These are phyloP conservation scores for Notechis scutatus DNA, from an alignment of 2,113 vertebrate species.

Conservation along the genomic window DNA sequence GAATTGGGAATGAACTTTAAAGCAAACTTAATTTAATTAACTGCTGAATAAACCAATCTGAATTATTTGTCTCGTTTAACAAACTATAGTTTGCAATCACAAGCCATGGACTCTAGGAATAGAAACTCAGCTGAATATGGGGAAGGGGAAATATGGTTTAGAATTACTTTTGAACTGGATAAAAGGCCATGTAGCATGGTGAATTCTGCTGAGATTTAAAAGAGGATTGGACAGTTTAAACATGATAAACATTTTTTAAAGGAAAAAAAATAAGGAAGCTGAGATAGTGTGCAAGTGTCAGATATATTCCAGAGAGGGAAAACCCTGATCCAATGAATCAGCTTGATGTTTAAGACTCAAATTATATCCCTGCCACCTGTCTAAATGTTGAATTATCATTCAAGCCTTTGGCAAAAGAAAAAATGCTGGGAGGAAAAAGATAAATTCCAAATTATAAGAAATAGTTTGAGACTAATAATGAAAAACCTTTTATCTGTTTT, in stretches of 20 bases:
- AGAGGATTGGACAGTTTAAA: neutral
- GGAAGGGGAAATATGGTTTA: neutral
- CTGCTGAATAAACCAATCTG: neutral
- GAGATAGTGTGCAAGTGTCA: neutral
- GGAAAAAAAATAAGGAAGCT: neutral
- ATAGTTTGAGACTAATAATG: slow-evolving; percentile 8
- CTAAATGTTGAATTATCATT: neutral
- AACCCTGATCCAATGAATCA: neutral
- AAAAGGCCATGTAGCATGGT: neutral
- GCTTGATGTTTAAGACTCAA: neutral
- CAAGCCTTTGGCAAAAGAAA: neutral
- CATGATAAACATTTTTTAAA: neutral
- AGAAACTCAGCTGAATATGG: neutral
- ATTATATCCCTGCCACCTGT: neutral
- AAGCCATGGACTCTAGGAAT: neutral
- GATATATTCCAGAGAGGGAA: neutral
- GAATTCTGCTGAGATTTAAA: neutral
- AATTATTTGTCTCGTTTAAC: neutral
- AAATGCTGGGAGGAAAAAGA: neutral
- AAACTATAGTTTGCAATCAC: neutral
- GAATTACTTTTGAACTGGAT: neutral
- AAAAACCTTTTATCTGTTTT: neutral
- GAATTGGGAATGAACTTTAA: neutral
- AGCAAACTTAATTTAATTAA: neutral
- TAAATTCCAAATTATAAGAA: neutral